A percentile compares a stretch with the other conserved stretches of the same genome.
Conservation (phyloP, 2,797 vertebrate genomes). For the Falco cherrug region DNA sequence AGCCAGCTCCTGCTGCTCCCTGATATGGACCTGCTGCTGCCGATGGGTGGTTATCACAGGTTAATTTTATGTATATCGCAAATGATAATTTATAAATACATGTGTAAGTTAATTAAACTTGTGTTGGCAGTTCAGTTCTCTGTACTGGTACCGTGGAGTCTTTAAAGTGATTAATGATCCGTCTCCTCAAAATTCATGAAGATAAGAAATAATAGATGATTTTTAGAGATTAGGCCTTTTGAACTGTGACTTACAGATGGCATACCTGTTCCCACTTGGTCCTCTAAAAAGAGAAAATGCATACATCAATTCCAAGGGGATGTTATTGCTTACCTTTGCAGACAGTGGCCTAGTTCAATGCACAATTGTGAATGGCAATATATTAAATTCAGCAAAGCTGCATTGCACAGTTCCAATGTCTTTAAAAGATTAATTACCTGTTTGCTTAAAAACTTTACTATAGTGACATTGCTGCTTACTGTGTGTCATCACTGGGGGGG, state of each 20-base stretch:
- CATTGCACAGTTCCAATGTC: neutral
- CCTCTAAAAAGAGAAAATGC: neutral
- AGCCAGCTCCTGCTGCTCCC: neutral
- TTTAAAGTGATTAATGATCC: neutral
- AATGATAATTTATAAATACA: neutral
- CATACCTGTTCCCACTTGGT: neutral
- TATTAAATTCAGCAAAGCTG: neutral
- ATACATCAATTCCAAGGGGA: neutral
- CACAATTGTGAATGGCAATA: neutral
- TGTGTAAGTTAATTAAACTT: neutral
- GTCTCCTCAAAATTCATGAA: neutral
- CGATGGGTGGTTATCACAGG: neutral
- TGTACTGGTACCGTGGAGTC: neutral
- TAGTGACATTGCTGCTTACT: neutral
- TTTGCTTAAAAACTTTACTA: neutral
- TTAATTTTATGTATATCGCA: neutral
- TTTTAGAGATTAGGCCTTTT: neutral
- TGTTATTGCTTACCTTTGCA: neutral
- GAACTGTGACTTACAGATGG: neutral
- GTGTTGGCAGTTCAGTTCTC: neutral
- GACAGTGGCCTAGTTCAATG: neutral
- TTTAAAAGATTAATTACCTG: neutral
- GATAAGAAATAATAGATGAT: neutral
- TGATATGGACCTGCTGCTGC: neutral
- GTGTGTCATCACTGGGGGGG: neutral